Base-by-base conservation (phyloP, 2,797 vertebrate species). In the Syngnathus acus region DNA sequence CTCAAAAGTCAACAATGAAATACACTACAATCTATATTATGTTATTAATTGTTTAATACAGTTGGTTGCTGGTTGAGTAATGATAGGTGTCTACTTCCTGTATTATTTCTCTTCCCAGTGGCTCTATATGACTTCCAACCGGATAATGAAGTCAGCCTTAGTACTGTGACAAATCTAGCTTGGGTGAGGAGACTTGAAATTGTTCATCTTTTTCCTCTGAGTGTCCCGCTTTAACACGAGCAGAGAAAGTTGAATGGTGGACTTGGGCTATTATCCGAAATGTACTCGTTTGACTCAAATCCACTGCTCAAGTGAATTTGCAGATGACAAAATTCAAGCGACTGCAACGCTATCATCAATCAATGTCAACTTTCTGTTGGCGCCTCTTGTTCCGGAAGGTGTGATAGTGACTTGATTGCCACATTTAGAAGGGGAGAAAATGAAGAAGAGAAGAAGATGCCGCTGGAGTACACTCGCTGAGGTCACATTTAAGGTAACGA, bases 401-500 rank as follows among this genome's bases (percentile, higher is more conserved):
- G 54, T 68, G 71, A 64, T 75, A 71, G 79, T 69, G 67, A 81
- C 78, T 75, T 72, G 70, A 81, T 79, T 76, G 79, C 70, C 69
- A 78, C 78, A 69, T 37, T 50, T 77, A 62, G 59, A 50, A 60
- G 42, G 17, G 9, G 39, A 57, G 38, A 67, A 68, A 69, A 38
- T 32, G 51, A 55, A 65, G 74, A 75, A 69, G 75, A 84, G 78
- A 76, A 72, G 80, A 84, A 79, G 80, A 85, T 76, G 78, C 73
- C 71, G 76, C 69, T 77, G 76, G 75, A 86, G 82, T 69, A 76
- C 72, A 84, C 79, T 73, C 73, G 55, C 67, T 62, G 80, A 82
- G 84, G 74, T 83, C 81, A 84, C 73, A 74, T 84, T 83, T 81
- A 83, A 74, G 80, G 82, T 80, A 83, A 81, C 60, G 60, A 80